Evolutionary conservation across 2,888 invertebrate genomes (phyloP).

Genomic region (Eupithecia subumbrata): DNA sequence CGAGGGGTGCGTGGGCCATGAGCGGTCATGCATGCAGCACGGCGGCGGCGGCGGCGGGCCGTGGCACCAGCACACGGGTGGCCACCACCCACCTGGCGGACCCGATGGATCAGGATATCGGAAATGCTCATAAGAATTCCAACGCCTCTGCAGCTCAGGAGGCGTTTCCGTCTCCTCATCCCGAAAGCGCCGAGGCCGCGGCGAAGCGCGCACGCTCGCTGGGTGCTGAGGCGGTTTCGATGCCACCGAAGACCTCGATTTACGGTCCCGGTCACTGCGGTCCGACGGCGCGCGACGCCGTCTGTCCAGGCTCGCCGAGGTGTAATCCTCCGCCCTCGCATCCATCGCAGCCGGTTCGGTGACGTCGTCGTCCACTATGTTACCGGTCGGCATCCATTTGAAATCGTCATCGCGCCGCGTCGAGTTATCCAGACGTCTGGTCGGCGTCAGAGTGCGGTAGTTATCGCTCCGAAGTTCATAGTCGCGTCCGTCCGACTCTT

Average conservation of each 20-base stretch:
- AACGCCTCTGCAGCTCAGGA: conserved; percentile 75
- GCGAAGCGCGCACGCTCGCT: conserved; percentile 71
- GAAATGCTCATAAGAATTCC: conserved; percentile 85
- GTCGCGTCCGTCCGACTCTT: conserved; percentile 70
- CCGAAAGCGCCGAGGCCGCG: conserved; percentile 69
- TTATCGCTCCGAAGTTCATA: conserved; percentile 85
- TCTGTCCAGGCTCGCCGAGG: conserved; percentile 83
- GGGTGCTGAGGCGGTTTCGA: conserved; percentile 80
- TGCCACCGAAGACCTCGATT: conserved; percentile 85
- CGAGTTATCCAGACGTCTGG: conserved; percentile 80
- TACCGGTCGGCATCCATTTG: conserved; percentile 85
- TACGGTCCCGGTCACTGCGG: conserved; percentile 86
- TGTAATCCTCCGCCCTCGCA: conserved; percentile 66
- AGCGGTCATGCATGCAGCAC: conserved; percentile 77
- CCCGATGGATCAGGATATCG: conserved; percentile 78
- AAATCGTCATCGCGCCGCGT: conserved; percentile 87
- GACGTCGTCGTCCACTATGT: conserved; percentile 65
- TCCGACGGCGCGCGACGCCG: conserved; percentile 78
- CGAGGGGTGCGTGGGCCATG: conserved; percentile 80
- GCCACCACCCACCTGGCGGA: conserved; percentile 70
- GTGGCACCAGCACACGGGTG: conserved; percentile 79
- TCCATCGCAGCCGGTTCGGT: conserved; percentile 61
- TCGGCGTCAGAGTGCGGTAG: conserved; percentile 81
- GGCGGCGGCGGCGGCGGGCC: conserved; percentile 71
- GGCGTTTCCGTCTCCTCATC: conserved; percentile 73